Evolutionary conservation across 2,797 vertebrate genomes (phyloP), one percentile per base, ranked within the genome.

Genomic region (Eulemur coronatus): DNA sequence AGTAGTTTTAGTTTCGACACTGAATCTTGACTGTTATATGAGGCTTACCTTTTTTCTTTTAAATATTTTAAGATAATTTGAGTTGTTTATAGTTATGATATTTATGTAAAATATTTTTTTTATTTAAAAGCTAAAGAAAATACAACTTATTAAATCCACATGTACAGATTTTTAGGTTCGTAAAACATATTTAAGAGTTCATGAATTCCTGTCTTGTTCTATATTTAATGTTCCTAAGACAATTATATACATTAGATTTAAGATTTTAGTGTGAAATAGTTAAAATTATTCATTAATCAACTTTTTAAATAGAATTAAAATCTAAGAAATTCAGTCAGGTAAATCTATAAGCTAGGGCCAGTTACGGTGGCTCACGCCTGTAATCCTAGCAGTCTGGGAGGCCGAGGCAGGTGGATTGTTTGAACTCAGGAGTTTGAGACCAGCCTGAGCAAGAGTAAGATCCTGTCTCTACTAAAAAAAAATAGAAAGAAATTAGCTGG

Each of bases 51-150:
- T 72, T 72, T 55, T 38, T 30, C 61, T 84, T 69, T 88, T 81
- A 80, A 86, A 78, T 61, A 50, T 46, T 57, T 94, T 76, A 76
- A 82, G 41, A 79, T 67, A 65, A 41, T 48, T 61, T 89, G 24
- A 88, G 26, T 80, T 88, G 22, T 50, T 90, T 50, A 50, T 57
- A 90, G 26, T 87, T 85, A 78, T 57, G 7, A 76, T 61, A 81
- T 46, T 79, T 50, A 85, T 69, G 24, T 30, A 84, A 94, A 94
- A 84, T 18, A 38, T 17, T 14, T 35, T 43, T 84, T 84, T 91
- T 86, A 86, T 65, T 82, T 81, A 91, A 85, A 94, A 92, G 22
- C 8, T 13, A 73, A 92, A 61, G 72, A 89, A 94, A 24, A 61
- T 28, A 59, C 2, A 92, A 86, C 86, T 86, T 78, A n/a, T 87